These are phyloP conservation scores for Colistium nudipinnis DNA, from an alignment of 2,113 vertebrate species.

Conservation along the genomic window DNA sequence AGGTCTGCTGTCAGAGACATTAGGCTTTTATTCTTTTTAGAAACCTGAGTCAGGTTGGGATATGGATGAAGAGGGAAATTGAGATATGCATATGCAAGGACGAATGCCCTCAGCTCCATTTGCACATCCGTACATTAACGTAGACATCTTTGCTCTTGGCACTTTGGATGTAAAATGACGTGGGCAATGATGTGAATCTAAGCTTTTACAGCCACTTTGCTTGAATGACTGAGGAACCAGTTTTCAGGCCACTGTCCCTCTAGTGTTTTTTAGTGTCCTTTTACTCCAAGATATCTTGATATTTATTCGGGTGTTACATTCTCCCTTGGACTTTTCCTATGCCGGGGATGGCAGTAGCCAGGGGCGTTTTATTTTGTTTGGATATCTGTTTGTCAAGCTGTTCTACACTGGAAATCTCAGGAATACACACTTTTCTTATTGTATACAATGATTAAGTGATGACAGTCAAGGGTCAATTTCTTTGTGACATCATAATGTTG, in stretches of 20 bases:
- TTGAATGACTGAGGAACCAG: slow-evolving; percentile 51
- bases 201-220: slow-evolving; percentile 52
- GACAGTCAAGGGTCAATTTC: background rate
- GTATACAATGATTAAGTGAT: background rate
- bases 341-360: background rate
- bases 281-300: slow-evolving; percentile 12
- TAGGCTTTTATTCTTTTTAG: slow-evolving; percentile 72
- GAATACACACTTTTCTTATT: no score
- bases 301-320: background rate
- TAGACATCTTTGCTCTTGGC: slow-evolving; percentile 55
- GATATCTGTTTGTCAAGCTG: background rate
- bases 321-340: background rate
- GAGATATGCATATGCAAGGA: slow-evolving; percentile 66
- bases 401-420: background rate
- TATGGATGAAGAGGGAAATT: slow-evolving; percentile 50
- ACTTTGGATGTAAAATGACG: slow-evolving; percentile 50
- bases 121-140: slow-evolving; percentile 68
- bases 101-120: slow-evolving; percentile 47
- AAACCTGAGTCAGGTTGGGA: slow-evolving; percentile 63
- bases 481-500: background rate
- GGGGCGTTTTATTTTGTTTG: background rate
- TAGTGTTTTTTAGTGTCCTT: slow-evolving; percentile 6
- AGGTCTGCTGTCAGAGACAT: slow-evolving; percentile 57
- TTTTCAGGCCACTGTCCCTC: slow-evolving; percentile 29
- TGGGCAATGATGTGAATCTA: slow-evolving; percentile 51